phyloP scores from a whole-genome alignment of 2,888 invertebrate species.

The Psylliodes chrysocephalus region DNA sequence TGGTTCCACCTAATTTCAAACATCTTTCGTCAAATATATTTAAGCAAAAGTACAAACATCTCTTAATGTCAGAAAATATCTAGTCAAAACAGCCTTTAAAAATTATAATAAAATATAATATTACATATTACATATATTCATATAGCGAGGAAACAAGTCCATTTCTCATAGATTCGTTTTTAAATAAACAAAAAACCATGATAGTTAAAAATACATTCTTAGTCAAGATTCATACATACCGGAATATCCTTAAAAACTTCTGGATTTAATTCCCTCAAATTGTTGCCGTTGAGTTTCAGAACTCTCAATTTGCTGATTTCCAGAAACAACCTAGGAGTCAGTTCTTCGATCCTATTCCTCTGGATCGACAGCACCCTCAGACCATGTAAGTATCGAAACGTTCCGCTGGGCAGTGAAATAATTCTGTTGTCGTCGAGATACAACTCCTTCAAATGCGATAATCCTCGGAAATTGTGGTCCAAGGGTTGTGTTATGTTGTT shows the following conservation, averaged over 20 bases:
- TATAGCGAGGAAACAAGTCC: too few relatives aligned
- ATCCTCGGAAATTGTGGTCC: slow-evolving; percentile 79
- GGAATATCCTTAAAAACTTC: slow-evolving; percentile 80
- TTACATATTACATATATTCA: too few relatives aligned
- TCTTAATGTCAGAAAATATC: too few relatives aligned
- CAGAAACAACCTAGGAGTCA: slow-evolving; percentile 78
- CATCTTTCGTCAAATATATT: too few relatives aligned
- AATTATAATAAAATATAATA: too few relatives aligned
- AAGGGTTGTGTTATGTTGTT: slow-evolving; percentile 81
- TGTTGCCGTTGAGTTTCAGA: slow-evolving; percentile 81
- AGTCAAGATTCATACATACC: too few relatives aligned
- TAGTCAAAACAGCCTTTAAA: too few relatives aligned
- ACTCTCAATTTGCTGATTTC: slow-evolving; percentile 77
- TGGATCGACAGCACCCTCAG: slow-evolving; percentile 74
- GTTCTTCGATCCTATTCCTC: slow-evolving; percentile 74
- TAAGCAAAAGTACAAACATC: too few relatives aligned
- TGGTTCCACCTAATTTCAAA: too few relatives aligned
- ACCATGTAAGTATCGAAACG: slow-evolving; percentile 72
- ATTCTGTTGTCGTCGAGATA: slow-evolving; percentile 82
- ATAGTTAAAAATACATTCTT: too few relatives aligned
- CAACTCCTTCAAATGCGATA: slow-evolving; percentile 75
- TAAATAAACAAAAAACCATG: too few relatives aligned
- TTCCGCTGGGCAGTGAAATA: slow-evolving; percentile 80
- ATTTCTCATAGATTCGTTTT: too few relatives aligned
- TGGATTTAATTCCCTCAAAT: slow-evolving; percentile 77